These are phyloP conservation scores for Zaprionus gabonicus DNA, from an alignment of 1,140 invertebrate genomes.

Conservation along the genomic window DNA sequence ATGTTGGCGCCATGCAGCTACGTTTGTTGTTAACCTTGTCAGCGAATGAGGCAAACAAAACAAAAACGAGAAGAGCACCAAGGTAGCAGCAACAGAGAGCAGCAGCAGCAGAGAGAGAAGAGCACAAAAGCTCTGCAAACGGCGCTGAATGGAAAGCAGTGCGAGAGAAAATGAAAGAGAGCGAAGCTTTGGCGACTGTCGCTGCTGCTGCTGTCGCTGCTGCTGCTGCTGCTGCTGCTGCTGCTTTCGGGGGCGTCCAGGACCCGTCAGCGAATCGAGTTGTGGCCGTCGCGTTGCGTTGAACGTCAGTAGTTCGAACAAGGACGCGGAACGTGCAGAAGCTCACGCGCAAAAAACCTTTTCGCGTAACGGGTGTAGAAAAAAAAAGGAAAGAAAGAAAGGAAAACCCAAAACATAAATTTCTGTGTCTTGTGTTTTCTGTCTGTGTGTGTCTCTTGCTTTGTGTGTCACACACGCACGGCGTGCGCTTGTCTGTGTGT, in stretches of 20 bases:
- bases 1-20: constrained; percentile 69
- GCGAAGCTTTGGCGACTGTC: constrained; percentile 38
- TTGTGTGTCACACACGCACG: constrained; percentile 2
- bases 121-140: constrained; percentile 29
- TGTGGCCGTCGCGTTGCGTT: constrained; percentile 66
- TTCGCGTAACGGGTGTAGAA: constrained; percentile 31
- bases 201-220: constrained; percentile 2
- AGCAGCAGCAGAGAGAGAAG: constrained; percentile 19
- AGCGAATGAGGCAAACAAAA: constrained; percentile 75
- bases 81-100: constrained; percentile 10
- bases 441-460: constrained; percentile 5
- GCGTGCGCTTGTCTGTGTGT: constrained; percentile 8
- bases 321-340: constrained; percentile 79
- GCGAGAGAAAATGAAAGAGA: constrained; percentile 24
- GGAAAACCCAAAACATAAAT: constrained; percentile 34
- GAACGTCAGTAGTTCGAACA: constrained; percentile 79
- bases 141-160: constrained; percentile 38
- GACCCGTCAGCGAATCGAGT: constrained; percentile 59
- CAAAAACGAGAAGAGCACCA: constrained; percentile 54
- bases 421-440: constrained; percentile 15
- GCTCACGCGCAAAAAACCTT: constrained; percentile 56
- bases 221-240: constrained; percentile 36
- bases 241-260: constrained; percentile 70
- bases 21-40: constrained; percentile 78
- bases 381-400: constrained; percentile 24